Percentiles rank a stretch among this genome's conserved stretches.
These are phyloP conservation scores for Lydus trimaculatus DNA, from an alignment of 2,888 invertebrate species.

Conservation along the genomic window DNA sequence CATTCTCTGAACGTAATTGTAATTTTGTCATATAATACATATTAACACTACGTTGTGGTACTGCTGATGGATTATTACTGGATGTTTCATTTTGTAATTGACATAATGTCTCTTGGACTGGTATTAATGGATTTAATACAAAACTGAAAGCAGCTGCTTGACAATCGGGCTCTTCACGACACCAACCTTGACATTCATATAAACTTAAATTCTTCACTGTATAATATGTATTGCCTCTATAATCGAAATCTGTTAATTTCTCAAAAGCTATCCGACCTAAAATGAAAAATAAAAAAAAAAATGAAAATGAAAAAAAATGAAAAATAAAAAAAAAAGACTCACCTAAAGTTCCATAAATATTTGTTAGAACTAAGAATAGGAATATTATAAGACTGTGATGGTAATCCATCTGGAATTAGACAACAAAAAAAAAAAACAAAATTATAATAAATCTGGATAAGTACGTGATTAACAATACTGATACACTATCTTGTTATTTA, in stretches of 20 bases:
- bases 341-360: slow-evolving; percentile 52
- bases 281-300: slow-evolving; percentile 45
- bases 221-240: slow-evolving; percentile 89
- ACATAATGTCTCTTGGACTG: slow-evolving; percentile 90
- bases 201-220: slow-evolving; percentile 90
- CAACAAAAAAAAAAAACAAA: too few relatives aligned
- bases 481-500: too few relatives aligned
- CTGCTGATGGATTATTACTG: slow-evolving; percentile 86
- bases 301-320: slow-evolving; percentile 10
- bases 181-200: slow-evolving; percentile 96
- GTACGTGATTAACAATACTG: too few relatives aligned
- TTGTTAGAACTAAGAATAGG: slow-evolving; percentile 51
- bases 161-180: slow-evolving; percentile 90
- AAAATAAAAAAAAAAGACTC: slow-evolving; percentile 33
- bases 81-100: slow-evolving; percentile 92
- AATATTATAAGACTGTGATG: slow-evolving; percentile 42
- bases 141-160: slow-evolving; percentile 94
- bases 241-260: slow-evolving; percentile 92
- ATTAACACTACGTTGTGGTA: slow-evolving; percentile 84
- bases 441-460: too few relatives aligned
- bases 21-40: slow-evolving; percentile 96
- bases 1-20: slow-evolving; percentile 88
- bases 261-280: slow-evolving; percentile 89
- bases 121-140: slow-evolving; percentile 90
- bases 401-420: slow-evolving; percentile 50